Evolutionary conservation across 2,797 vertebrate genomes (phyloP), one percentile per base, ranked within the genome.

Genomic region (Diplodus puntazzo): DNA sequence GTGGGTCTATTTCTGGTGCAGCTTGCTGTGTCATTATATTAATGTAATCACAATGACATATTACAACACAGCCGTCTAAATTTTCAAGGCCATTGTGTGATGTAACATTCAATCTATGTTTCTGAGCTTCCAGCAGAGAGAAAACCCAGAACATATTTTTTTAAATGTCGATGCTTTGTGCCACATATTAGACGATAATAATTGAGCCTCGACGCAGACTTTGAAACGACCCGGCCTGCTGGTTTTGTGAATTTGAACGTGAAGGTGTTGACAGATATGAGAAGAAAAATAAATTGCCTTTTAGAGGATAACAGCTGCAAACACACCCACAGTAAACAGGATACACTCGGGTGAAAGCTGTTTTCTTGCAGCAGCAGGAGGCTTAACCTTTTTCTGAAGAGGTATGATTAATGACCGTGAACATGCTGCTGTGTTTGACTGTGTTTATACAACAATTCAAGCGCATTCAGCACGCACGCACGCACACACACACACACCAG

Each of bases 371-470:
- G 39, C 58, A 54, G 53, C 23, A 34, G 60, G 45, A 76, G 49
- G 79, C n/a, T 64, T 55, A 48, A 50, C 54, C 52, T 68, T 64
- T 69, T 53, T 63, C 18, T 12, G 4, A 57, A 17, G 64, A 45
- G n/a, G 39, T 21, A 10, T 83, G 71, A 68, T 76, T 77, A 80
- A 80, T 75, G 50, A 18, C n/a, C n/a, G 67, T 45, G 9, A 71
- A 75, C 67, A 57, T 2, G 53, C 53, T 73, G 63, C 34, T 39
- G 34, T 39, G 34, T 39, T 39, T 39, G 34, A 39, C 58, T 50
- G 55, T 83, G 84, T 85, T 83, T 73, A 73, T 69, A 53, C 69
- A 85, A 82, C 59, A 66, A 10, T 48, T 80, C 2, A 63, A 72
- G 77, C 25, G 4, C 71, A 60, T 45, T 23, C 12, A 25, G 68